Percentiles rank a stretch among this genome's conserved stretches.
Evolutionary conservation across 2,113 vertebrate genomes (phyloP).

Genomic region (Petrocephalus zakoni): DNA sequence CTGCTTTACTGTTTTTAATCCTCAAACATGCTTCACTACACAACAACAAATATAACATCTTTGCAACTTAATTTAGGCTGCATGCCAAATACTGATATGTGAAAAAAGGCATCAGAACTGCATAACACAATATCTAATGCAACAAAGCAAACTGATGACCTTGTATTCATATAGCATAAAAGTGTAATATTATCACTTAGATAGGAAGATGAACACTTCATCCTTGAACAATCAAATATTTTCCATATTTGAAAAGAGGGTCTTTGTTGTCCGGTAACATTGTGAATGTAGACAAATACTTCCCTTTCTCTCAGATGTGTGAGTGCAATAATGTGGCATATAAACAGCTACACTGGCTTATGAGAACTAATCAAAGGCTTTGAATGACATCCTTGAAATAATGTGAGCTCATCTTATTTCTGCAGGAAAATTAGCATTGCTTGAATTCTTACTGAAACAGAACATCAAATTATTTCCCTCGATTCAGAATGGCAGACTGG

Average conservation of each 20-base stretch:
- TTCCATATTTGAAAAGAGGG: background rate
- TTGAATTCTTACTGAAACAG: conserved; percentile 11
- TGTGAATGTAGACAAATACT: background rate
- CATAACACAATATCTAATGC: background rate
- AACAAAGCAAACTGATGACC: background rate
- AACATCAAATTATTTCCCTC: conserved; percentile 15
- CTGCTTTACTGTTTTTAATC: background rate
- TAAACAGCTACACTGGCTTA: conserved; percentile 21
- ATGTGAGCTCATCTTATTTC: conserved; percentile 2
- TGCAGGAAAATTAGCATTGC: conserved; percentile 8
- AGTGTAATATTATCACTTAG: background rate
- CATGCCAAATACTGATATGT: background rate
- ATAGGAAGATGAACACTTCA: background rate
- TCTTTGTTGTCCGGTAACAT: background rate
- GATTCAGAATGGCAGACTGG: conserved; percentile 14
- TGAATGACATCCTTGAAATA: background rate
- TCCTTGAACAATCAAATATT: background rate
- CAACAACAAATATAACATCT: background rate
- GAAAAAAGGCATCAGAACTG: background rate
- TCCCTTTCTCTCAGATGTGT: conserved; percentile 7
- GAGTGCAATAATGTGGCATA: conserved; percentile 9
- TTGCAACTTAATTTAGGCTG: background rate
- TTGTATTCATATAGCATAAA: background rate
- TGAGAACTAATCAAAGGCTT: conserved; percentile 18
- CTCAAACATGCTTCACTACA: background rate